A percentile compares a stretch with the other conserved stretches of the same genome.
Conservation (phyloP, 2,888 invertebrate species). For the Notodonta ziczac region DNA sequence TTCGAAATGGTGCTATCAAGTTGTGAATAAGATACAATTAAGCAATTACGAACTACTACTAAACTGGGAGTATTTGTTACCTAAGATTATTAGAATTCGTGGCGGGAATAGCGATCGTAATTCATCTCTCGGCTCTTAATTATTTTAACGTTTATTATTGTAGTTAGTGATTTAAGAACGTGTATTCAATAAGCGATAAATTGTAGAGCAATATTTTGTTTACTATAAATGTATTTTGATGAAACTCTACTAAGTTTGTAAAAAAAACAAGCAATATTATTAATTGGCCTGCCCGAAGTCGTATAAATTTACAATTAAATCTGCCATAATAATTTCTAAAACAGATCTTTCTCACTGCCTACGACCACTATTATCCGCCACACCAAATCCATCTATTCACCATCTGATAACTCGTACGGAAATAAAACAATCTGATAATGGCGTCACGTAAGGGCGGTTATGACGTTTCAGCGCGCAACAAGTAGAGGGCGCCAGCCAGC, state of each 20-base stretch:
- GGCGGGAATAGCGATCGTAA: conserved; percentile 4
- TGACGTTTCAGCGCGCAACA: conserved; percentile 77
- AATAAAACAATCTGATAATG: conserved; percentile 62
- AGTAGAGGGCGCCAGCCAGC: conserved; percentile 71
- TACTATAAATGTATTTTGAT: not conserved
- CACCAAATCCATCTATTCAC: not conserved
- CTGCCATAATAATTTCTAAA: too few species aligned
- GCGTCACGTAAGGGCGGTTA: conserved; percentile 73
- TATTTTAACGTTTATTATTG: not conserved
- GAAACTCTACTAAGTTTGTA: too few species aligned
- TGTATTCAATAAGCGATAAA: not conserved
- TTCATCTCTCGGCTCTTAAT: not conserved
- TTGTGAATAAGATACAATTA: conserved; percentile 6
- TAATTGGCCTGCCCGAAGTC: too few species aligned
- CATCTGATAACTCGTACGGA: conserved; percentile 42
- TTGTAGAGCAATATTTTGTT: not conserved
- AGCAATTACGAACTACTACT: conserved; percentile 7
- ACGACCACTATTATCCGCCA: not conserved
- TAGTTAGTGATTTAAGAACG: not conserved
- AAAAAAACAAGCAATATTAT: too few species aligned
- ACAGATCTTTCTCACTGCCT: too few species aligned
- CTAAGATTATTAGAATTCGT: conserved; percentile 2
- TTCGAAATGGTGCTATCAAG: not conserved
- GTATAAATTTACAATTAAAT: too few species aligned
- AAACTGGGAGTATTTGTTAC: conserved; percentile 5